Percentiles rank a stretch among this genome's conserved stretches.
Conservation (phyloP, 37 sponge, comb jelly and placozoan species). For the Beroe forskalii region DNA sequence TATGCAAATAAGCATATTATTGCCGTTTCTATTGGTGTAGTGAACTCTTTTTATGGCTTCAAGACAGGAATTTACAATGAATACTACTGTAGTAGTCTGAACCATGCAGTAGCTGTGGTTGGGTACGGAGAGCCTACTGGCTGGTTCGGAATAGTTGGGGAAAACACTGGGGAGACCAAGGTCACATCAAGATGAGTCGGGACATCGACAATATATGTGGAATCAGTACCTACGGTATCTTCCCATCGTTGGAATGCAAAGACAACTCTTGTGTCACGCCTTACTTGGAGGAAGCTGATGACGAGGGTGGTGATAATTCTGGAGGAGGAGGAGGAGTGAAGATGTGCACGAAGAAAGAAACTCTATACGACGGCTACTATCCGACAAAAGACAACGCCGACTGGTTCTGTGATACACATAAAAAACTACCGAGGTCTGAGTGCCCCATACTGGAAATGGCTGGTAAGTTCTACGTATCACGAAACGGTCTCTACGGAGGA, state of each 20-base stretch:
- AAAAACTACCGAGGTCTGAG: too few species aligned
- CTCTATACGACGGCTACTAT: too few species aligned
- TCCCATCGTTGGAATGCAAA: not conserved
- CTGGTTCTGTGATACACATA: too few species aligned
- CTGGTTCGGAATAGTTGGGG: slow-evolving; percentile 42
- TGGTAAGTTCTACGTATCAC: too few species aligned
- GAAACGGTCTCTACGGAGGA: too few species aligned
- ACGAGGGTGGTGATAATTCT: not conserved
- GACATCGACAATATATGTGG: slow-evolving; percentile 1
- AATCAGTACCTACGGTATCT: not conserved
- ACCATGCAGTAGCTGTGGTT: slow-evolving; percentile 35
- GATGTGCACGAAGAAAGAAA: too few species aligned
- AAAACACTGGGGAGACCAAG: slow-evolving; percentile 13
- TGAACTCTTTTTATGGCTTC: not conserved
- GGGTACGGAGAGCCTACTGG: slow-evolving; percentile 48
- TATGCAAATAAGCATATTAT: not conserved
- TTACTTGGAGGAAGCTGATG: not conserved
- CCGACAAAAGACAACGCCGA: too few species aligned
- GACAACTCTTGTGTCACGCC: not conserved
- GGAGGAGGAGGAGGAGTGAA: not conserved
- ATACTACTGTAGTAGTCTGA: not conserved
- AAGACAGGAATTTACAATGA: not conserved
- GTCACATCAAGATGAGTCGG: not conserved
- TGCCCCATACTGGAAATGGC: too few species aligned
- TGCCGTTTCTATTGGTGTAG: not conserved